These are phyloP conservation scores for Trachythela sp. DNA, from an alignment of 64 coral and sea anemone genomes.

Conservation along the genomic window DNA sequence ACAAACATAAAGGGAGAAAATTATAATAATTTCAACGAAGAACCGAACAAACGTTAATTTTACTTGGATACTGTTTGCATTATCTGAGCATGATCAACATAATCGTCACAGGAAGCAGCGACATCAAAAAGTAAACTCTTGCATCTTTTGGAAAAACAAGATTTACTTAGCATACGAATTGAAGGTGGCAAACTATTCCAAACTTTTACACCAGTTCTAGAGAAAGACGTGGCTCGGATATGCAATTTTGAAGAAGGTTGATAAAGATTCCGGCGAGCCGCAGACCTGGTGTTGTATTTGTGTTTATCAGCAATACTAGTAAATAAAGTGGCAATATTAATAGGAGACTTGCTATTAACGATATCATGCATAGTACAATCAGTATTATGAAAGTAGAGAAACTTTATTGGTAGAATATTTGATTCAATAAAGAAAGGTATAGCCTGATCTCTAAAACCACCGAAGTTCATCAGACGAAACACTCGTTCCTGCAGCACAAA, in stretches of 20 bases:
- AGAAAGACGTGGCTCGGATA: not conserved
- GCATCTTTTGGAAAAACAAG: too few species aligned
- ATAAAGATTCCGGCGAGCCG: not conserved
- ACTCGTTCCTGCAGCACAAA: not conserved
- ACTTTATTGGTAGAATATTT: not conserved
- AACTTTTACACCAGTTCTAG: not conserved
- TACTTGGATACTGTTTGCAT: too few species aligned
- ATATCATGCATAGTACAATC: not conserved
- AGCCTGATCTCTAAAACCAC: not conserved
- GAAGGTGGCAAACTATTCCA: too few species aligned
- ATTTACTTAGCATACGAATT: too few species aligned
- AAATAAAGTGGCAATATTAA: not conserved
- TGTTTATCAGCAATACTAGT: not conserved
- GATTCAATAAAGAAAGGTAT: not conserved
- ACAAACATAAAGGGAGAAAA: too few species aligned
- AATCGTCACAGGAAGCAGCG: too few species aligned
- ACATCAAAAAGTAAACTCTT: too few species aligned
- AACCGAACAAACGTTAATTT: too few species aligned
- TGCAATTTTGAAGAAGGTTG: not conserved
- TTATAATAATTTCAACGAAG: too few species aligned
- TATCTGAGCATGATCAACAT: too few species aligned
- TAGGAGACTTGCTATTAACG: not conserved
- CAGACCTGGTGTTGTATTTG: not conserved
- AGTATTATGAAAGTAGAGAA: not conserved
- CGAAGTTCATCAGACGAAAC: not conserved